Evolutionary conservation across 1,140 invertebrate genomes (phyloP).

Genomic region (Macrosteles quadrilineatus): DNA sequence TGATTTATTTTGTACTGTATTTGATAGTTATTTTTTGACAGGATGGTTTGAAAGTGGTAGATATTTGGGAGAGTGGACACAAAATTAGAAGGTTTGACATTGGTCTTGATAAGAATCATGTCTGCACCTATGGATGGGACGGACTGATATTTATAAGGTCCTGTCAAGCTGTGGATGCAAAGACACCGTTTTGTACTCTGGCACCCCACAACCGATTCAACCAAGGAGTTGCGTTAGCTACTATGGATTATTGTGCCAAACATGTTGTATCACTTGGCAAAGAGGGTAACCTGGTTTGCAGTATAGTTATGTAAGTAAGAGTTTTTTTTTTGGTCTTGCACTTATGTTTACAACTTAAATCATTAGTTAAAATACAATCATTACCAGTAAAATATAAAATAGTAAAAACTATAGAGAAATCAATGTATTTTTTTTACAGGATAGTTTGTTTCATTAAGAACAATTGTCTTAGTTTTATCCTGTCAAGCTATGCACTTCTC

Average conservation of each 20-base stretch:
- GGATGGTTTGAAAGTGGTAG: no score
- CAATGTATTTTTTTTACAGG: no score
- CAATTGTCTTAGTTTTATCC: no score
- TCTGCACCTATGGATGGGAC: constrained; percentile 32
- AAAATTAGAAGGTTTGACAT: constrained; percentile 25
- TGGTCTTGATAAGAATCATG: not conserved
- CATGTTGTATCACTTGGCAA: constrained; percentile 29
- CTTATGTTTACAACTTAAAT: no score
- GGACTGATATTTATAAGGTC: constrained; percentile 22
- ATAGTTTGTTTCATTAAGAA: no score
- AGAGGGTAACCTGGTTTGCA: constrained; percentile 28
- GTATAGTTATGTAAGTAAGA: constrained; percentile 27
- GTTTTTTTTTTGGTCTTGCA: no score
- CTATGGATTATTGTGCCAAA: constrained; percentile 3
- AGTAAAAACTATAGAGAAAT: no score
- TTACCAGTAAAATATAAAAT: no score
- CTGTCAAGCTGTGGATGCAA: not conserved
- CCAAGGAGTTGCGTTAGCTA: constrained; percentile 17
- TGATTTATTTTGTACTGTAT: no score
- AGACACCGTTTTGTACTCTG: not conserved
- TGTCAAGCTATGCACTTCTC: no score
- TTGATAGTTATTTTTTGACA: no score
- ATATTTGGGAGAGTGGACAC: constrained; percentile 22
- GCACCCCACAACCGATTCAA: constrained; percentile 4
- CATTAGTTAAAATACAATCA: no score